Conservation (phyloP, 2,113 vertebrate species). For the Stictonetta naevosa region DNA sequence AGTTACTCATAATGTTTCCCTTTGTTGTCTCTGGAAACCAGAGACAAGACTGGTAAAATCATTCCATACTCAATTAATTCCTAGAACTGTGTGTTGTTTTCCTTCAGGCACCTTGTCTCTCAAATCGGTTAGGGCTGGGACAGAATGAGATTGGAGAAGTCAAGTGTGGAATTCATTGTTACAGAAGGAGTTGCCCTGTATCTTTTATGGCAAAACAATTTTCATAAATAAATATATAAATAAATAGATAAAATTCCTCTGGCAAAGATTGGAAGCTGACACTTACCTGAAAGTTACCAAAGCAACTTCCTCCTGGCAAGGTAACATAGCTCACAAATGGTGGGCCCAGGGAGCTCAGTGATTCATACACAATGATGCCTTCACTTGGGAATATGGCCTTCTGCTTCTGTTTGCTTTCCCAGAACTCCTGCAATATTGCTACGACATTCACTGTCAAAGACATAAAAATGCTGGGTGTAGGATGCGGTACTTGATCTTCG, state of each 20-base stretch:
- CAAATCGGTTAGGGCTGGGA: background rate
- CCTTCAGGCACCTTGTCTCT: background rate
- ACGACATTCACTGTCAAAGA: conserved; percentile 87
- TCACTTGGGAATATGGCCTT: conserved; percentile 72
- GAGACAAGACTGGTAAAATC: background rate
- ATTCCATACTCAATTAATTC: background rate
- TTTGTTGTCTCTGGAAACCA: background rate
- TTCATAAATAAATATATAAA: background rate
- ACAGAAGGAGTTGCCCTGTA: background rate
- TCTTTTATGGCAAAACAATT: background rate
- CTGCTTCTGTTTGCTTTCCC: conserved; percentile 86
- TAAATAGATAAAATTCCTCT: no score
- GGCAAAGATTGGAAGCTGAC: background rate
- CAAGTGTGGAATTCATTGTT: background rate
- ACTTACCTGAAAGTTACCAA: conserved; percentile 90
- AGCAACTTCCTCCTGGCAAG: conserved; percentile 91
- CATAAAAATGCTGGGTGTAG: background rate
- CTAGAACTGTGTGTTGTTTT: background rate
- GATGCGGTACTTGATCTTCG: background rate
- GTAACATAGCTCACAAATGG: conserved; percentile 89
- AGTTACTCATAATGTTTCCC: background rate
- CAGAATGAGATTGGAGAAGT: background rate
- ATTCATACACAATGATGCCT: conserved; percentile 84
- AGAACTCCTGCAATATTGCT: conserved; percentile 89
- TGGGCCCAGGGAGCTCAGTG: conserved; percentile 79